phyloP scores from a whole-genome alignment of 1,140 invertebrate genomes.

The Chironomus striatipennis region DNA sequence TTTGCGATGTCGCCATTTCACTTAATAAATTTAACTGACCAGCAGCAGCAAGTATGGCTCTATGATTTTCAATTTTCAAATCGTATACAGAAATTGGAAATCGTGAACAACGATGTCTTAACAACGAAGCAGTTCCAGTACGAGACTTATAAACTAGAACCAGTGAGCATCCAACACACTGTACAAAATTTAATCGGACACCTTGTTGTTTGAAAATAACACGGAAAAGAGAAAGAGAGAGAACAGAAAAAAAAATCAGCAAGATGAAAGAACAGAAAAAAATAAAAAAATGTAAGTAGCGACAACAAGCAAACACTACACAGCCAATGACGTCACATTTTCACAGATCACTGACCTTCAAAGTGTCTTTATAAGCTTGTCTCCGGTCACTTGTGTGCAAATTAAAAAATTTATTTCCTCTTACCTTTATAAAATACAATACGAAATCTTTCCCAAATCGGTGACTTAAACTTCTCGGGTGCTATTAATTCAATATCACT shows the following conservation, averaged over 20 bases:
- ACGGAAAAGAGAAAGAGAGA: constrained; percentile 4
- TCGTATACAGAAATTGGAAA: constrained; percentile 4
- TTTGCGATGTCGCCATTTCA: neutral
- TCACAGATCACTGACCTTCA: constrained; percentile 23
- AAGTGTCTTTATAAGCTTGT: neutral
- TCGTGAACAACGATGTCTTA: neutral
- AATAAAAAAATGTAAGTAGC: neutral
- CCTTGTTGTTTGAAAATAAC: neutral
- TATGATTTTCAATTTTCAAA: neutral
- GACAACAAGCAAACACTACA: neutral
- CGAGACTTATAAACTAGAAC: neutral
- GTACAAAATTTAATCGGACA: neutral
- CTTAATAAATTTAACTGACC: neutral
- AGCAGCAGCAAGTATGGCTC: neutral
- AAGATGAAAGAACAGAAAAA: neutral
- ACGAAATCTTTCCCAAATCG: neutral
- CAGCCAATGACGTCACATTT: constrained; percentile 12
- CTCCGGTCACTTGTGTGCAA: constrained; percentile 9
- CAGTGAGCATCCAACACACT: neutral
- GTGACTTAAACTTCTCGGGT: constrained; percentile 8
- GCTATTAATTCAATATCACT: neutral
- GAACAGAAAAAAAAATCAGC: neutral
- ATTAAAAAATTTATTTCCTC: neutral
- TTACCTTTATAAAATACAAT: neutral
- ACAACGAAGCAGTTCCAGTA: neutral